phyloP scores from a whole-genome alignment of 2,113 vertebrate genomes.

The Strix uralensis region DNA sequence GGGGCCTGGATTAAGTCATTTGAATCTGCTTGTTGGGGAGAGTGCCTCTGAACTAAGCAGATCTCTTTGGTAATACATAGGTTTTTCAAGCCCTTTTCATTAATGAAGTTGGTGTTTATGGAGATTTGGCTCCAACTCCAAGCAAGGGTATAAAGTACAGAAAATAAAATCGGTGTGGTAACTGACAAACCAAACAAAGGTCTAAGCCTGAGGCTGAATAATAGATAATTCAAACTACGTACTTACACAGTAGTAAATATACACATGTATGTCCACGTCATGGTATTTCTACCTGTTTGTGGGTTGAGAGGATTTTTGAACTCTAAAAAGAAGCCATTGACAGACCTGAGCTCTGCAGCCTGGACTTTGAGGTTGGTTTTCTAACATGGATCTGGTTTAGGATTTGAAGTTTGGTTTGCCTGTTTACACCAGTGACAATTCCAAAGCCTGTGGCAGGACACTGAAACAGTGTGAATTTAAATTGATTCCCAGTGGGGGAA shows the following conservation, averaged over 20 bases:
- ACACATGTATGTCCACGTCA: neutral
- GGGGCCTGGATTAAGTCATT: neutral
- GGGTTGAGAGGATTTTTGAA: neutral
- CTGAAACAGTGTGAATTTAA: neutral
- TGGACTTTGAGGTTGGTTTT: neutral
- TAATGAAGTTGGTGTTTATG: neutral
- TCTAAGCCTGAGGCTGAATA: neutral
- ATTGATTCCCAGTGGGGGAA: neutral
- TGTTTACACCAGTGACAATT: neutral
- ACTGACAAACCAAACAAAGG: neutral
- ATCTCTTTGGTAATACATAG: neutral
- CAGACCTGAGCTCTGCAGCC: neutral
- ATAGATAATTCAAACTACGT: neutral
- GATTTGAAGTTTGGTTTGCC: neutral
- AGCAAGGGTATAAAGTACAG: neutral
- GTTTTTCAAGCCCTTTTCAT: neutral
- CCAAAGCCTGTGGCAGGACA: neutral
- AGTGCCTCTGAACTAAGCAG: neutral
- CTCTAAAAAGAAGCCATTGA: neutral
- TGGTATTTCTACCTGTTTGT: neutral
- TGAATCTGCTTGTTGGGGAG: neutral
- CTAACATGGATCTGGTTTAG: neutral
- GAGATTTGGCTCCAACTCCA: neutral
- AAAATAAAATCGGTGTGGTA: neutral
- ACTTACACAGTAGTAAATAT: neutral